Conservation (phyloP, 2,113 vertebrate genomes). For the Theristicus caerulescens region DNA sequence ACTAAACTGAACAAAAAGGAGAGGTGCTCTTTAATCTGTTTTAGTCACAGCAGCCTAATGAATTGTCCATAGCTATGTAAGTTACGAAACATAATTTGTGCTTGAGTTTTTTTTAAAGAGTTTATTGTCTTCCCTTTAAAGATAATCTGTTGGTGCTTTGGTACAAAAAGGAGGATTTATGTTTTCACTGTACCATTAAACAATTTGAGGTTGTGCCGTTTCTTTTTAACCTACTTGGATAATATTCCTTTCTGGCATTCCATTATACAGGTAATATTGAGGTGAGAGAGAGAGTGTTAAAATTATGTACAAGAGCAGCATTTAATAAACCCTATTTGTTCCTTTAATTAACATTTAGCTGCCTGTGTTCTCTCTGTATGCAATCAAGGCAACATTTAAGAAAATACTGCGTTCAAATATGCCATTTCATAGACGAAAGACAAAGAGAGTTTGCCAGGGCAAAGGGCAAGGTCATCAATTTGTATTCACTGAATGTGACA, state of each 20-base stretch:
- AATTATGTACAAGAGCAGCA: background rate
- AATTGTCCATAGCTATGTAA: background rate
- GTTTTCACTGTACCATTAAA: conserved; percentile 34
- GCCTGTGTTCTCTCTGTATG: background rate
- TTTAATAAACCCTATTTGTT: conserved; percentile 20
- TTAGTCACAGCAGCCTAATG: background rate
- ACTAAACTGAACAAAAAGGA: conserved; percentile 15
- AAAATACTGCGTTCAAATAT: background rate
- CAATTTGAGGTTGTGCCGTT: conserved; percentile 7
- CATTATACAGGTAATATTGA: conserved; percentile 13
- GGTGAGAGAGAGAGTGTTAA: background rate
- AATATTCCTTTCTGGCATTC: conserved; percentile 25
- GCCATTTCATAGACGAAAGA: background rate
- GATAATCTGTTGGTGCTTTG: background rate
- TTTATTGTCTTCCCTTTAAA: background rate
- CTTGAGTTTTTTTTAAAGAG: background rate
- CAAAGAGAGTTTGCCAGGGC: conserved; percentile 36
- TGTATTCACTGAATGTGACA: conserved; percentile 37
- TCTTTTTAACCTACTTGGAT: background rate
- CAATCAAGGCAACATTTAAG: background rate
- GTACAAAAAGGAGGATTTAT: conserved; percentile 36
- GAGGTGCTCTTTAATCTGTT: background rate
- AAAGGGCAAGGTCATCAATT: conserved; percentile 45
- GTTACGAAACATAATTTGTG: background rate
- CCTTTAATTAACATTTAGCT: conserved; percentile 36